Conservation (phyloP, 64 coral and sea anemone genomes). For the Trachythela sp. region DNA sequence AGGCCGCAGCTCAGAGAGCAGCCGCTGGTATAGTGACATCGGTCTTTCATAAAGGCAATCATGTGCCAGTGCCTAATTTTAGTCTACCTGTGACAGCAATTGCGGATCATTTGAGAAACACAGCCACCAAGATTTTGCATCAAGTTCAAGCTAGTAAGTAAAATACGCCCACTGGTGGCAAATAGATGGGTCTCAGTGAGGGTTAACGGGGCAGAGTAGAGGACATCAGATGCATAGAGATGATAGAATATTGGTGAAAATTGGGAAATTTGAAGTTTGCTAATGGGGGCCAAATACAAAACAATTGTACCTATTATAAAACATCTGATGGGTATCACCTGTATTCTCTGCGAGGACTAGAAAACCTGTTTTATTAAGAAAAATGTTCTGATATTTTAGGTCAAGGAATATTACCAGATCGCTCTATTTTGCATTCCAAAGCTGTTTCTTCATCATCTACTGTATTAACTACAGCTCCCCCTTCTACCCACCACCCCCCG, state of each 20-base stretch:
- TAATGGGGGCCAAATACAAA: no score
- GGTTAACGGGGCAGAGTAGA: no score
- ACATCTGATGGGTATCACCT: no score
- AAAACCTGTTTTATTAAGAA: neutral
- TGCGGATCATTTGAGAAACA: constrained; percentile 28
- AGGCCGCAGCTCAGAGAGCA: constrained; percentile 11
- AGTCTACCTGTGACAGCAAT: constrained; percentile 42
- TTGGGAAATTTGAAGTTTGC: no score
- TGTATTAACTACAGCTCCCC: neutral
- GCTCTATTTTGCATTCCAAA: neutral
- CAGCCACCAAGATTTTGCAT: neutral
- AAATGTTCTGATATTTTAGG: neutral
- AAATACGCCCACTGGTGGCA: neutral
- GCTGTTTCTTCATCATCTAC: neutral
- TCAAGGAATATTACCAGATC: neutral
- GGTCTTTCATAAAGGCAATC: constrained; percentile 37
- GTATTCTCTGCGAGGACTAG: no score
- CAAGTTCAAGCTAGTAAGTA: constrained; percentile 8
- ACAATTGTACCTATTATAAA: no score
- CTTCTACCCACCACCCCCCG: neutral
- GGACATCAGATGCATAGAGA: no score
- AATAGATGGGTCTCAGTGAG: no score
- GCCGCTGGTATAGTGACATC: constrained; percentile 38
- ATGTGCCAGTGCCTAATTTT: constrained; percentile 45
- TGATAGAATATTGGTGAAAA: no score